phyloP scores from a whole-genome alignment of 2,113 vertebrate species.

The Chaenogobius annularis region DNA sequence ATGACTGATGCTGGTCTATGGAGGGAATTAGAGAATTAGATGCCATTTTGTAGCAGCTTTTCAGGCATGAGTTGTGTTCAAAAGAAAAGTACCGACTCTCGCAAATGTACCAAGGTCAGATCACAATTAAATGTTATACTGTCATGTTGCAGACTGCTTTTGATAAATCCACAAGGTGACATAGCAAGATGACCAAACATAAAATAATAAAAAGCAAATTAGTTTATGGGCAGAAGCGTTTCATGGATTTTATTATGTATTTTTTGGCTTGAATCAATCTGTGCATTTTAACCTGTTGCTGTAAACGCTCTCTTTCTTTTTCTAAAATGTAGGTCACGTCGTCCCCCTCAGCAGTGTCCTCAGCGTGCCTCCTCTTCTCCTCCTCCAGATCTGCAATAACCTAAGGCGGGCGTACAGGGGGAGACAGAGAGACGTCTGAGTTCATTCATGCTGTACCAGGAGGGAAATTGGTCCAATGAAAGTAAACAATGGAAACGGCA shows the following conservation, averaged over 20 bases:
- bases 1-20: too few species aligned
- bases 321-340: slow-evolving; percentile 98
- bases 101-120: too few species aligned
- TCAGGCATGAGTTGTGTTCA: too few species aligned
- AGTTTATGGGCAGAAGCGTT: not conserved
- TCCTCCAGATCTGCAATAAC: slow-evolving; percentile 97
- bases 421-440: slow-evolving; percentile 18
- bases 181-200: too few species aligned
- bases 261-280: not conserved
- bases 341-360: slow-evolving; percentile 95
- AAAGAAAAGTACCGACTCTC: too few species aligned
- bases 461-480: not conserved
- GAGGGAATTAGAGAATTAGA: too few species aligned
- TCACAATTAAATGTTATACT: too few species aligned
- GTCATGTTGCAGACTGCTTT: too few species aligned
- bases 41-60: too few species aligned
- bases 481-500: too few species aligned
- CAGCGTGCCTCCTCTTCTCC: slow-evolving; percentile 89
- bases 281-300: slow-evolving; percentile 84
- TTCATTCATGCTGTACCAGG: not conserved
- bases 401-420: slow-evolving; percentile 69
- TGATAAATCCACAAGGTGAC: too few species aligned
- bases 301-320: slow-evolving; percentile 93
- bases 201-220: too few species aligned
- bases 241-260: not conserved